Conservation (phyloP, 2,113 vertebrate species). For the Anguilla rostrata region DNA sequence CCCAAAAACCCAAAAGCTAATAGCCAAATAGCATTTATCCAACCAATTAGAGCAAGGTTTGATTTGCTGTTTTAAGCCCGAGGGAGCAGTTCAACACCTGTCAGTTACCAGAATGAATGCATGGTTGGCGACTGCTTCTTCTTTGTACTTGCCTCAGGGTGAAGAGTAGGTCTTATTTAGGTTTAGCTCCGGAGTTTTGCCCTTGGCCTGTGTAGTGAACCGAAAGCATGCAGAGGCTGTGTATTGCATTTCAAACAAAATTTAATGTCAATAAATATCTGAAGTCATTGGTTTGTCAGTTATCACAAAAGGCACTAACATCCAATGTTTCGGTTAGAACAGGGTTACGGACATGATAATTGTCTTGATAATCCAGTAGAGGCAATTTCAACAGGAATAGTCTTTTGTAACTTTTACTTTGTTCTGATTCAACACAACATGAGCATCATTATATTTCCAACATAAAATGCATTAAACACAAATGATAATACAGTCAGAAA, state of each 20-base stretch:
- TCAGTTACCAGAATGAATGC: no score
- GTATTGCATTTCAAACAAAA: background rate
- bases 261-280: background rate
- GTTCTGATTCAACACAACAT: background rate
- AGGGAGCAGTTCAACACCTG: no score
- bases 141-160: no score
- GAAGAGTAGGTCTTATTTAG: no score
- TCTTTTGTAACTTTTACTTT: background rate
- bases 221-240: background rate
- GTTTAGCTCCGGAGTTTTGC: background rate
- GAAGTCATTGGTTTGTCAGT: background rate
- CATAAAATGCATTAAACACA: no score
- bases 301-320: background rate
- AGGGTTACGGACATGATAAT: no score
- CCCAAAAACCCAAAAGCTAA: background rate
- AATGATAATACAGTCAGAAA: no score
- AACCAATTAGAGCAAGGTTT: background rate
- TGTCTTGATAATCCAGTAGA: no score
- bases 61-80: background rate
- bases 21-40: background rate
- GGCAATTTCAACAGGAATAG: no score
- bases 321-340: background rate
- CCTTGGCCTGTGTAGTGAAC: background rate
- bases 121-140: no score
- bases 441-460: background rate